Evolutionary conservation across 1,140 invertebrate genomes (phyloP), one percentile per base, ranked within the genome.

Genomic region (Drosophila burlai): DNA sequence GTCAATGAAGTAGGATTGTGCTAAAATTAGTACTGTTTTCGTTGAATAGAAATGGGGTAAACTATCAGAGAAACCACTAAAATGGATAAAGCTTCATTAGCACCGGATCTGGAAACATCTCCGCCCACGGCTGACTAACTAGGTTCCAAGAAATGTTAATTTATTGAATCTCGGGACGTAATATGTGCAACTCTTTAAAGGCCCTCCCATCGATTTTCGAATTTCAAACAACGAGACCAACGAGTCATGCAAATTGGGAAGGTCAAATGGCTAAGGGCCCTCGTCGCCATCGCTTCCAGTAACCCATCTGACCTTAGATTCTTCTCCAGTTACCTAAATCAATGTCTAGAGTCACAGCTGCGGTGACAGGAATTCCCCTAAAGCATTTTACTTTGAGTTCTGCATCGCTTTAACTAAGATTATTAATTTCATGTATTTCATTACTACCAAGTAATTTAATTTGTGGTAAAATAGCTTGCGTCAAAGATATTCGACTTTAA

Each of bases 321-420:
- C 55, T 62, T 77, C 76, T 71, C 59, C 38, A 18, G 80, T 87
- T 87, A 78, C 80, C 83, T 72, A 59, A 80, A 40, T 36, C 64
- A 31, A 47, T 58, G 52, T 62, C 38, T 63, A 31, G 31, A 36
- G 55, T n/a, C n/a, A n/a, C n/a, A n/a, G n/a, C n/a, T n/a, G n/a
- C n/a, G n/a, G n/a, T n/a, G n/a, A n/a, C n/a, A n/a, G n/a, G n/a
- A n/a, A n/a, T n/a, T n/a, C n/a, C n/a, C n/a, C 38, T 63, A 31
- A 26, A 36, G 55, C 18, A 34, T 15, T 54, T 36, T 7, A 21
- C 7, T 54, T 36, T 6, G 7, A 34, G 7, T 31, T 38, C 4
- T 38, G 52, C 29, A 34, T 52, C n/a, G 8, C 11, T 52, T 52
- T 0, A 36, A 36, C 7, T 21, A 4, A 8, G 1, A 54, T 6